Conservation (phyloP, 2,113 vertebrate species). For the Pomatorhinus ruficollis region DNA sequence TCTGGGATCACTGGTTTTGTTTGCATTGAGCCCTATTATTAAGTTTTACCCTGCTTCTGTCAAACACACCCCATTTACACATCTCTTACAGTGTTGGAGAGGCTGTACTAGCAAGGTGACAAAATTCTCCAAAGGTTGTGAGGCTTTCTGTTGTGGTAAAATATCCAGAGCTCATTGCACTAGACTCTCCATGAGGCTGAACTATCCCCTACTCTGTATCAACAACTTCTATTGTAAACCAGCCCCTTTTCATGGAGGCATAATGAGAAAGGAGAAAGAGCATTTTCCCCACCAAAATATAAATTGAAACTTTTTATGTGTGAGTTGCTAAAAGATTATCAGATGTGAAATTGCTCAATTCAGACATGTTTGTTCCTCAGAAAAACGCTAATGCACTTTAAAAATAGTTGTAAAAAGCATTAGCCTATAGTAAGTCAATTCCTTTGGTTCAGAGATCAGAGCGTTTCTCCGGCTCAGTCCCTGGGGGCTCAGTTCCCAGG, state of each 20-base stretch:
- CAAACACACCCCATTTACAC: neutral
- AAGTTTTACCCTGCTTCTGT: neutral
- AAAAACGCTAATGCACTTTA: neutral
- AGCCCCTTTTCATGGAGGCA: neutral
- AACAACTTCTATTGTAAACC: neutral
- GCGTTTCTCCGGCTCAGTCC: neutral
- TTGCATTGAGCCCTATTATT: neutral
- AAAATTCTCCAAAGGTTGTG: neutral
- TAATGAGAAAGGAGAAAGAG: neutral
- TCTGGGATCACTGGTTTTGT: neutral
- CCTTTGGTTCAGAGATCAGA: neutral
- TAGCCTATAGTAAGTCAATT: neutral
- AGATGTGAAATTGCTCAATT: neutral
- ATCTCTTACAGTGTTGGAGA: neutral
- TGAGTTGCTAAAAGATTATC: neutral
- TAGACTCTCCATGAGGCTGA: neutral
- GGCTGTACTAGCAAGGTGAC: neutral
- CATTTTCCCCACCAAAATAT: neutral
- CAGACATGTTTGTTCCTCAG: neutral
- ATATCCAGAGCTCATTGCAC: neutral
- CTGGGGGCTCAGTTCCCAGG: rapidly evolving
- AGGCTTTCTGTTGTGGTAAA: neutral
- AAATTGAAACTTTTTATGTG: neutral
- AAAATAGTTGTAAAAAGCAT: neutral
- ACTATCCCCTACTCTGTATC: neutral